phyloP scores from a whole-genome alignment of 2,888 invertebrate species.

The Sycophila texana region DNA sequence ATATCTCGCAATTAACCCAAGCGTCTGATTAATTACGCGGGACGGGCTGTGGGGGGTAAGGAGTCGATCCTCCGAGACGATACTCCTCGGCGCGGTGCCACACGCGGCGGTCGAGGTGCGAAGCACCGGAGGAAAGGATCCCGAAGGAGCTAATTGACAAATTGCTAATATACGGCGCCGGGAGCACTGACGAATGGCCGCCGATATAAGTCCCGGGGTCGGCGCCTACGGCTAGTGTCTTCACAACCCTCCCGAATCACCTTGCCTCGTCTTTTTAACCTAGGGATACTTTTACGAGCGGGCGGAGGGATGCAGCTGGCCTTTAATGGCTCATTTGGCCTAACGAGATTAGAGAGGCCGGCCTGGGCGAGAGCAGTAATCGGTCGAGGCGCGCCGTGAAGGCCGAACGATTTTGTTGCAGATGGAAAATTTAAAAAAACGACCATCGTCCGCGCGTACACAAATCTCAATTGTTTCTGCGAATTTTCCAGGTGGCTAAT shows the following conservation, averaged over 20 bases:
- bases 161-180: slow-evolving; percentile 61
- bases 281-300: not conserved
- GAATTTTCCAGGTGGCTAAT: not conserved
- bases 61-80: not conserved
- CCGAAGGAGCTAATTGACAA: slow-evolving; percentile 61
- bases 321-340: slow-evolving; percentile 51
- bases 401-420: not conserved
- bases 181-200: slow-evolving; percentile 45
- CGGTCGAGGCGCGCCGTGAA: not conserved
- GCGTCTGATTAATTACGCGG: slow-evolving; percentile 34
- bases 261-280: not conserved
- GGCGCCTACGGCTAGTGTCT: not conserved
- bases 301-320: not conserved
- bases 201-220: slow-evolving; percentile 42
- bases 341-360: slow-evolving; percentile 45
- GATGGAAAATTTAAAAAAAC: slow-evolving; percentile 38
- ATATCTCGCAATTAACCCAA: slow-evolving; percentile 36
- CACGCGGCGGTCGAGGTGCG: slow-evolving; percentile 9
- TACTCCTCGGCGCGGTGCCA: not conserved
- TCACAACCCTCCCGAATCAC: not conserved
- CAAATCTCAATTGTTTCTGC: slow-evolving; percentile 37
- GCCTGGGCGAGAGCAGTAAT: slow-evolving; percentile 36
- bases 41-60: not conserved
- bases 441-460: not conserved
- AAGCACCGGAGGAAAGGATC: not conserved